Conservation (phyloP, 2,797 vertebrate species). For the Phrynocephalus vlangalii region DNA sequence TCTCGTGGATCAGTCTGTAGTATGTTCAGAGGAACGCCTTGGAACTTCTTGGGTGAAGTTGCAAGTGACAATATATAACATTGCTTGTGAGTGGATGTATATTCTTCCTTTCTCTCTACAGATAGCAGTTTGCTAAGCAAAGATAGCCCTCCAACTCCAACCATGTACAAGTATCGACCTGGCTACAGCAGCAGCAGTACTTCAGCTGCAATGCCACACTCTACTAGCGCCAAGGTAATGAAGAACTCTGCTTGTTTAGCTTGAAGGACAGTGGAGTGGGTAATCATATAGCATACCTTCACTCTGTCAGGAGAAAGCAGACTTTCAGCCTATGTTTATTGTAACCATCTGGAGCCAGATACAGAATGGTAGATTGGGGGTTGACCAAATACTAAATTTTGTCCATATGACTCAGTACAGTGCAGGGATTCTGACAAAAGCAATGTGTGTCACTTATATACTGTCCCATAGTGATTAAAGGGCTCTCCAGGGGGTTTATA, state of each 20-base stretch:
- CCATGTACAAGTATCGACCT: constrained; percentile 94
- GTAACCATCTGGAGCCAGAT: background rate
- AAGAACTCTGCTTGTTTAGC: background rate
- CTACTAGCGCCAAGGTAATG: constrained; percentile 83
- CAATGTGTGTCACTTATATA: too few species aligned
- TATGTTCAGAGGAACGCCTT: accelerated
- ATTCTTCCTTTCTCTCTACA: constrained; percentile 62
- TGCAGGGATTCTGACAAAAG: background rate
- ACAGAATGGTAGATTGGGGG: background rate
- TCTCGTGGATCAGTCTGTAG: constrained; percentile 24
- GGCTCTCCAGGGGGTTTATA: too few species aligned
- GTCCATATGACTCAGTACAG: background rate
- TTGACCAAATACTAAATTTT: background rate
- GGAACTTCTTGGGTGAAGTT: accelerated
- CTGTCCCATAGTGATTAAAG: too few species aligned
- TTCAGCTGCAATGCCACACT: constrained; percentile 84
- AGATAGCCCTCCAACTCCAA: constrained; percentile 91
- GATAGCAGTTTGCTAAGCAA: constrained; percentile 89
- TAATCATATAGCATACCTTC: background rate
- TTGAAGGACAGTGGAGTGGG: too few species aligned
- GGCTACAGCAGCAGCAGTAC: constrained; percentile 85
- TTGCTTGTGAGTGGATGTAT: background rate
- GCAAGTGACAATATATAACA: background rate
- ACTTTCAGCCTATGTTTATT: background rate
- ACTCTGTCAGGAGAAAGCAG: background rate